phyloP scores from a whole-genome alignment of 2,888 invertebrate genomes.

The Boloria selene region DNA sequence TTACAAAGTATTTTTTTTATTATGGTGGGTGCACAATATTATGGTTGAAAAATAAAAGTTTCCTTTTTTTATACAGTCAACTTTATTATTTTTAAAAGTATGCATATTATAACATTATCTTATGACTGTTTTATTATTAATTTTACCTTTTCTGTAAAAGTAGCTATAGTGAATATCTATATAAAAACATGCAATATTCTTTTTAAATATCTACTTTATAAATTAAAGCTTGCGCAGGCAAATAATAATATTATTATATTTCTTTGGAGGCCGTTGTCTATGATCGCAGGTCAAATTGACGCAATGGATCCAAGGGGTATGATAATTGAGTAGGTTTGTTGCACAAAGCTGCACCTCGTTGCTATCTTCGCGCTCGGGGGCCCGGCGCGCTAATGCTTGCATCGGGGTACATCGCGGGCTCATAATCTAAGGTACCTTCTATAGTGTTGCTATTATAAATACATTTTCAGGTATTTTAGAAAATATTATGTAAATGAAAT shows the following conservation, averaged over 20 bases:
- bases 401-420: slow-evolving; percentile 50
- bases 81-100: too few species aligned
- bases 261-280: slow-evolving; percentile 20
- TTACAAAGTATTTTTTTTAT: too few species aligned
- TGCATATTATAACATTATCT: too few species aligned
- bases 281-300: slow-evolving; percentile 43
- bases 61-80: too few species aligned
- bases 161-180: neutral
- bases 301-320: slow-evolving; percentile 53
- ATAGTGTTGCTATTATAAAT: slow-evolving; percentile 41
- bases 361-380: slow-evolving; percentile 59
- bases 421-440: slow-evolving; percentile 47
- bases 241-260: slow-evolving; percentile 13
- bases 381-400: slow-evolving; percentile 56
- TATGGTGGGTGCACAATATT: too few species aligned
- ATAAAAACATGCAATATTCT: neutral
- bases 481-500: neutral
- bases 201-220: neutral
- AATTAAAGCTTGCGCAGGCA: neutral
- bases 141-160: neutral
- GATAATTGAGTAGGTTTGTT: slow-evolving; percentile 60
- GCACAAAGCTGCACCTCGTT: slow-evolving; percentile 46
- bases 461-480: neutral
- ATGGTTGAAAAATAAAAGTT: too few species aligned
- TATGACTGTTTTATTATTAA: too few species aligned